Evolutionary conservation across 2,113 vertebrate species (phyloP), one percentile per base, ranked within the genome.

Genomic region (Nanger granti): DNA sequence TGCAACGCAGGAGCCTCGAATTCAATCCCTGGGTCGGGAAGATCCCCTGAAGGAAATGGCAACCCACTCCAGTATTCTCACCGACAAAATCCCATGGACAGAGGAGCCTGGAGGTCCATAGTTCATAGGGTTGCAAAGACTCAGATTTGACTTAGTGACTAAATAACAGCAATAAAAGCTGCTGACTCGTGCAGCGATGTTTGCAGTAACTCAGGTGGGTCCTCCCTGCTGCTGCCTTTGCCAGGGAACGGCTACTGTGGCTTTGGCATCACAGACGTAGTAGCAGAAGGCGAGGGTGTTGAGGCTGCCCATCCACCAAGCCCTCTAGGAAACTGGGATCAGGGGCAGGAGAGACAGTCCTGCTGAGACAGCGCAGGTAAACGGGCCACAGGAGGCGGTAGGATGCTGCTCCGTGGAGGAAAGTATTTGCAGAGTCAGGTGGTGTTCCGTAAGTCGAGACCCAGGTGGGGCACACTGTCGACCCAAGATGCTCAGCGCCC

Each of bases 391-490:
- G 91, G 9, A 26, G 29, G 55, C 2, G 0, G 6, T 2, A 17
- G 55, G 24, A 8, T 6, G 41, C 31, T 5, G 57, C 41, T 41
- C 17, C 3, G 1, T 2, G 11, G 79, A n/a, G 7, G 24, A 20
- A 12, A 49, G 15, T 1, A 0, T 2, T 8, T 15, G 0, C 3
- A 12, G 24, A n/a, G 2, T 1, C 1, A 29, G 13, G 22, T 3
- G 3, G 24, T 12, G 57, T 9, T 49, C 7, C 5, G 2, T 20
- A 17, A 44, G 22, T 15, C 1, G 13, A 66, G 62, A 22, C 64
- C 4, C 4, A 17, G 1, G 2, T 1, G 2, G 22, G 22, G 20
- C 28, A 0, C 12, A 7, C 13, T 7, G 1, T 5, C 0, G 8
- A 34, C 14, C 37, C 34, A 15, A 12, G 4, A 18, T 37, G 20